phyloP scores from a whole-genome alignment of 1,140 invertebrate genomes.

The Gryllus bimaculatus region DNA sequence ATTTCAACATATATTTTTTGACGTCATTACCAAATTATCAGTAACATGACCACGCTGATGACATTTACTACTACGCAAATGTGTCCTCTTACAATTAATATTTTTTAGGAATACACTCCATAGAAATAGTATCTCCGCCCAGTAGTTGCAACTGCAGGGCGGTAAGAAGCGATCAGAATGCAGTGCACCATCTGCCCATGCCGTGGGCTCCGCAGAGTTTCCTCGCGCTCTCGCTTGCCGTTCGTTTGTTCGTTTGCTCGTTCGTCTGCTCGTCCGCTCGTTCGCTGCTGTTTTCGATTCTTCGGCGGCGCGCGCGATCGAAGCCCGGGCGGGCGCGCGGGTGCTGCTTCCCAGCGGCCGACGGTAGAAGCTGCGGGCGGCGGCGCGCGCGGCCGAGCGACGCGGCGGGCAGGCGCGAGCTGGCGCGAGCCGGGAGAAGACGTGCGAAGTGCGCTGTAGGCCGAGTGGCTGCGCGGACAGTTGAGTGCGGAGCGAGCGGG shows the following conservation, averaged over 20 bases:
- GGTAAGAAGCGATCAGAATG: too few relatives aligned
- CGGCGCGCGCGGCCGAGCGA: neutral
- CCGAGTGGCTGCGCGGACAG: neutral
- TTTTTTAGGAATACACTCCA: too few relatives aligned
- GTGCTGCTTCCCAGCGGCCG: neutral
- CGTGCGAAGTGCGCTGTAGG: neutral
- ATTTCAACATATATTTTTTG: too few relatives aligned
- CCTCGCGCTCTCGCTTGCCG: neutral
- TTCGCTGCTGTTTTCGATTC: neutral
- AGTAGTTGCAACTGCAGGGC: too few relatives aligned
- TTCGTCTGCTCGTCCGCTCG: too few relatives aligned
- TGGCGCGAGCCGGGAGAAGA: neutral
- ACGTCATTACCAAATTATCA: too few relatives aligned
- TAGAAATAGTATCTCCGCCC: too few relatives aligned
- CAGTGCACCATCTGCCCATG: too few relatives aligned
- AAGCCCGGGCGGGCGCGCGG: neutral
- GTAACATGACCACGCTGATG: too few relatives aligned
- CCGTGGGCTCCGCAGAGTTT: too few relatives aligned
- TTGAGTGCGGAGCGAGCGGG: neutral
- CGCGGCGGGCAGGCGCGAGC: neutral
- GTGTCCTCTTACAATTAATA: too few relatives aligned
- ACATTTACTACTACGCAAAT: too few relatives aligned
- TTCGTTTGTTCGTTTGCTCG: neutral
- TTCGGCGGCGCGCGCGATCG: neutral
- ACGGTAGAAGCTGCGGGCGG: neutral